Percentiles rank a stretch among this genome's conserved stretches.
Conservation (phyloP, 2,113 vertebrate species). For the Montifringilla adamsi region DNA sequence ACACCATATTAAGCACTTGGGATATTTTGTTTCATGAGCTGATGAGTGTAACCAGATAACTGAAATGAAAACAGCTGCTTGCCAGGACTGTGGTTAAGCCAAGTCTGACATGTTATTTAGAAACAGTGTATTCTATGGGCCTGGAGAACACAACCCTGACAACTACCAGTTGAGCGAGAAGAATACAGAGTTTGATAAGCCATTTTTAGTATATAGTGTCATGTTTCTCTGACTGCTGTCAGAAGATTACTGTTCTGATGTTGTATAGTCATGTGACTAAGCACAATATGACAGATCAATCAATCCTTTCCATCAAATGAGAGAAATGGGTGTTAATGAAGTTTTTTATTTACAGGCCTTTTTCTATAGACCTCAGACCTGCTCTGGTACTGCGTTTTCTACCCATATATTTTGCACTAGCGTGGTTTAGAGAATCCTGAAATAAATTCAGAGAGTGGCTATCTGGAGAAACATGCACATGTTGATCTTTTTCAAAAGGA, state of each 20-base stretch:
- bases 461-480: not conserved
- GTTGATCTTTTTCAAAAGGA: not conserved
- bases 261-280: not conserved
- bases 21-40: not conserved
- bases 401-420: not conserved
- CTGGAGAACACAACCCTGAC: not conserved
- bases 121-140: not conserved
- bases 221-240: not conserved
- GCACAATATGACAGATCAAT: not conserved
- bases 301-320: not conserved
- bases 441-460: not conserved
- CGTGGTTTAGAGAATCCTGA: not conserved
- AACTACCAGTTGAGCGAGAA: not conserved
- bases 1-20: not conserved
- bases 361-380: not conserved
- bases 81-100: not conserved
- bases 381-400: not conserved
- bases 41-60: conserved; percentile 4
- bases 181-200: not conserved
- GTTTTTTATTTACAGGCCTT: not conserved
- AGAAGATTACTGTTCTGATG: not conserved
- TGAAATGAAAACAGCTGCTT: not conserved
- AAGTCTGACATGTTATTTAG: not conserved
- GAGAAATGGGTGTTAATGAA: not conserved
- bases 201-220: not conserved